phyloP scores from a whole-genome alignment of 2,888 invertebrate genomes.

The Cryptosula pallasiana region DNA sequence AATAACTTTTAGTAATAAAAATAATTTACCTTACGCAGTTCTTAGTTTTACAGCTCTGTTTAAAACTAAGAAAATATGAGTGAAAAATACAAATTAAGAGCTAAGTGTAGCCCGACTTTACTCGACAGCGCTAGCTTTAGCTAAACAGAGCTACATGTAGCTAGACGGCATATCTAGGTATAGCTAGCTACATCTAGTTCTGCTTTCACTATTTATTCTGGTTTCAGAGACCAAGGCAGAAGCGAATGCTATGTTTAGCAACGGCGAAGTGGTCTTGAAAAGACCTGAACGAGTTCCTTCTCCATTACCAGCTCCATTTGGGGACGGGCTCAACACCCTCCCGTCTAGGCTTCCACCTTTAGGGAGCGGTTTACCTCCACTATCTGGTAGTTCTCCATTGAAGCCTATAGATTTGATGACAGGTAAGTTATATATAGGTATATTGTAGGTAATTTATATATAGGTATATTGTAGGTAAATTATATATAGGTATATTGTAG shows the following conservation, averaged over 20 bases:
- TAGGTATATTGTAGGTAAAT: neutral
- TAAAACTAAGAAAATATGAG: too few relatives aligned
- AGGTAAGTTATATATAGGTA: neutral
- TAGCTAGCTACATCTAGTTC: too few relatives aligned
- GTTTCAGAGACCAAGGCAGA: neutral
- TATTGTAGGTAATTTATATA: neutral
- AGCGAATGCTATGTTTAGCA: neutral
- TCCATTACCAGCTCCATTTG: conserved; percentile 19
- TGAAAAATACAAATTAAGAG: too few relatives aligned
- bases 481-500: neutral
- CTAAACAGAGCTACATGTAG: too few relatives aligned
- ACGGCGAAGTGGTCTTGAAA: neutral
- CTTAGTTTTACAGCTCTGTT: too few relatives aligned
- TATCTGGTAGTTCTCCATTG: conserved; percentile 5
- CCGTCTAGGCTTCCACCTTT: conserved; percentile 16
- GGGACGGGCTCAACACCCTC: conserved; percentile 1
- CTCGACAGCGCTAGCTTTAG: too few relatives aligned
- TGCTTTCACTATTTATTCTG: too few relatives aligned
- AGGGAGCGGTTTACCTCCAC: neutral
- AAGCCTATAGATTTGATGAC: neutral
- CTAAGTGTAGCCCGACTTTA: too few relatives aligned
- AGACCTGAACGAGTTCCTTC: conserved; percentile 5
- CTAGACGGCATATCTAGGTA: too few relatives aligned
- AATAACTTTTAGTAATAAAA: too few relatives aligned
- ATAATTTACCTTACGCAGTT: too few relatives aligned